phyloP scores from a whole-genome alignment of 2,888 invertebrate genomes.

The Andricus quercusramuli region DNA sequence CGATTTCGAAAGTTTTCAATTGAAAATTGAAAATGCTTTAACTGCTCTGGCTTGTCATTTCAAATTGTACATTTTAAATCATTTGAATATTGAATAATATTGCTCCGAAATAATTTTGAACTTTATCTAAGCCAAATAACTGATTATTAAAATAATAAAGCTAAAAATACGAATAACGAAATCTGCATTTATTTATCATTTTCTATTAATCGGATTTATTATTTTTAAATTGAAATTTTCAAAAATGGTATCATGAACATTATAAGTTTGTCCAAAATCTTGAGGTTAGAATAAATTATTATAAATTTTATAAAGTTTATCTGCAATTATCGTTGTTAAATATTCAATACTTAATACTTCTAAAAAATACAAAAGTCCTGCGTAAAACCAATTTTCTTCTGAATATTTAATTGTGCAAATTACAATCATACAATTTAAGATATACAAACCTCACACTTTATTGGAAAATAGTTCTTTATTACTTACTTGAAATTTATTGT shows the following conservation, averaged over 20 bases:
- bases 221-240: neutral
- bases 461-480: neutral
- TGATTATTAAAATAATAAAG: neutral
- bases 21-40: neutral
- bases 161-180: neutral
- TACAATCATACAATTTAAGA: too few relatives aligned
- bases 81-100: neutral
- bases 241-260: neutral
- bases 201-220: neutral
- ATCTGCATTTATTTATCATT: neutral
- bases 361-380: neutral
- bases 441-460: neutral
- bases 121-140: neutral
- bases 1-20: neutral
- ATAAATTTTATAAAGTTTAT: neutral
- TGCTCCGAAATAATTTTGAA: neutral
- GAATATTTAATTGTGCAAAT: neutral
- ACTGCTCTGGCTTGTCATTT: neutral
- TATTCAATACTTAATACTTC: neutral
- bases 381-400: neutral
- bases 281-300: conserved; percentile 21
- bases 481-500: neutral
- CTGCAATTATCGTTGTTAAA: neutral
- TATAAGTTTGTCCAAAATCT: neutral
- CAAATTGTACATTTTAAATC: neutral